phyloP scores from a whole-genome alignment of 2,888 invertebrate species.

The Argyra leucocephala region DNA sequence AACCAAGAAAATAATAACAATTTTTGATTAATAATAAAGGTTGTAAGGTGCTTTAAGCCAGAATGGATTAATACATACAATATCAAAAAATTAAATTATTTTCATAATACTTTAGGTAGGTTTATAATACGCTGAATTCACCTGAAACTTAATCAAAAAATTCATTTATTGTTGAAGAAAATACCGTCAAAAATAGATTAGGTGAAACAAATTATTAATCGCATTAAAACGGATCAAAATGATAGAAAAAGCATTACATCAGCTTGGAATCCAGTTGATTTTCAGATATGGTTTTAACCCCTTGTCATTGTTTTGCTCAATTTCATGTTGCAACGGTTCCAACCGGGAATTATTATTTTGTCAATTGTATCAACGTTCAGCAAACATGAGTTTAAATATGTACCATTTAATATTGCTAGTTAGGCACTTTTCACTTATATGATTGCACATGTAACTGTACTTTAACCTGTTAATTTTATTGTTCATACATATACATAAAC shows the following conservation, averaged over 20 bases:
- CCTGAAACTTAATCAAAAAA: too few relatives aligned
- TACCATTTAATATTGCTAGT: constrained; percentile 96
- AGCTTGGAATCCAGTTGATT: constrained; percentile 88
- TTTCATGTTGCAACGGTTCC: constrained; percentile 89
- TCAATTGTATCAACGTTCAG: constrained; percentile 89
- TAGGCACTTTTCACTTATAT: constrained; percentile 89
- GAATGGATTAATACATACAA: too few relatives aligned
- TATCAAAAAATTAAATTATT: too few relatives aligned
- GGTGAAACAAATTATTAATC: constrained; percentile 66
- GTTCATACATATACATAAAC: constrained; percentile 90
- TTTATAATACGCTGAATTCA: too few relatives aligned
- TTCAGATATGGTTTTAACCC: constrained; percentile 91
- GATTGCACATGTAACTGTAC: constrained; percentile 88
- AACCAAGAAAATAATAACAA: too few relatives aligned
- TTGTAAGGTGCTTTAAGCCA: too few relatives aligned
- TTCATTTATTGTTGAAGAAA: too few relatives aligned
- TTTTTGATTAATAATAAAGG: too few relatives aligned
- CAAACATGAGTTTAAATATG: constrained; percentile 97
- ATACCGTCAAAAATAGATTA: too few relatives aligned
- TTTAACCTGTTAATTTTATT: constrained; percentile 88
- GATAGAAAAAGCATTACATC: constrained; percentile 86
- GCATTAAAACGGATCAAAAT: constrained; percentile 68
- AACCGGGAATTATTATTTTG: constrained; percentile 77
- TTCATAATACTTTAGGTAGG: too few relatives aligned
- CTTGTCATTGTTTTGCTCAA: constrained; percentile 90